Conservation (phyloP, 2,797 vertebrate species). For the Euthynnus affinis region DNA sequence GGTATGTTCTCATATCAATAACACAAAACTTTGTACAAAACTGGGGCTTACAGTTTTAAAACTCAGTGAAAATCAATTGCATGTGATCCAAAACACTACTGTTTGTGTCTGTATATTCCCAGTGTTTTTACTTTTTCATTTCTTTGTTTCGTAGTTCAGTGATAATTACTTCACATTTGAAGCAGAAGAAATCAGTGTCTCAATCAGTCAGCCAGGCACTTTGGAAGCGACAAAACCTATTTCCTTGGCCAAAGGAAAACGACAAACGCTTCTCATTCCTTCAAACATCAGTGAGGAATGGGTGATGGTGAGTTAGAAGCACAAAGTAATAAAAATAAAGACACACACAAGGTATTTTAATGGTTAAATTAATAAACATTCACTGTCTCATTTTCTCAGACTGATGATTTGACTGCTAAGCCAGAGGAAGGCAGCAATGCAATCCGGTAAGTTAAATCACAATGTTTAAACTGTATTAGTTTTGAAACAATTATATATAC, state of each 20-base stretch:
- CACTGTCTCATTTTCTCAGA: conserved; percentile 55
- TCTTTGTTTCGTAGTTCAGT: conserved; percentile 74
- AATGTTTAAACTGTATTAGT: neutral
- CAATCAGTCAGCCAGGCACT: conserved; percentile 6
- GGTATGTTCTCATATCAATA: conserved; percentile 59
- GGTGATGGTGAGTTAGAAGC: conserved; percentile 60
- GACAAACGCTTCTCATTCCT: conserved; percentile 83
- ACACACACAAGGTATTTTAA: neutral
- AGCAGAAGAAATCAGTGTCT: conserved; percentile 30
- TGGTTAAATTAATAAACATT: neutral
- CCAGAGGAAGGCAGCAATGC: conserved; percentile 89
- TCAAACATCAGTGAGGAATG: conserved; percentile 16
- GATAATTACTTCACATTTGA: conserved; percentile 75
- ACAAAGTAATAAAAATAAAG: conserved; percentile 15
- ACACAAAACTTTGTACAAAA: neutral
- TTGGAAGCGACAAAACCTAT: neutral
- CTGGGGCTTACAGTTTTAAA: neutral
- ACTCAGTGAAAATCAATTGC: neutral
- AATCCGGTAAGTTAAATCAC: conserved; percentile 84
- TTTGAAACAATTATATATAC: neutral
- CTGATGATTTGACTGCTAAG: conserved; percentile 83
- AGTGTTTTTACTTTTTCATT: neutral
- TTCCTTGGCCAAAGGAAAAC: conserved; percentile 30
- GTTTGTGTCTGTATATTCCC: neutral
- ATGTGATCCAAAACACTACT: neutral